Percentiles rank a stretch among this genome's conserved stretches.
Evolutionary conservation across 2,113 vertebrate genomes (phyloP).

Genomic region (Ondatra zibethicus): DNA sequence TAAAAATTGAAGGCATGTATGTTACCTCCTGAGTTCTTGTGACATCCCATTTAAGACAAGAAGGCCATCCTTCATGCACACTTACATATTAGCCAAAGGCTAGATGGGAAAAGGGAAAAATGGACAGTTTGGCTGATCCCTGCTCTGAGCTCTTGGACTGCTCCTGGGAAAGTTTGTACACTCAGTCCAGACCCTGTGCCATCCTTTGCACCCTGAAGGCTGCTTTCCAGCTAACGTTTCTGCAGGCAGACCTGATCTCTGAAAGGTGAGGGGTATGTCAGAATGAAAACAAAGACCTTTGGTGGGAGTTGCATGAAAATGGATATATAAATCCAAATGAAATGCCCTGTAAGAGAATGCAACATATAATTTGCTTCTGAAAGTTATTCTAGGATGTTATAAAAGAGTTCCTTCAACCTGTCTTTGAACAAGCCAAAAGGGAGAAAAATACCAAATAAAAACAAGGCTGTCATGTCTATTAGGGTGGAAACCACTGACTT

Average conservation of each 20-base stretch:
- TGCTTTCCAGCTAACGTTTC: not conserved
- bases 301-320: conserved; percentile 10
- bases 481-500: not conserved
- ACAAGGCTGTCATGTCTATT: not conserved
- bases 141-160: not conserved
- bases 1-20: not conserved
- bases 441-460: conserved; percentile 22
- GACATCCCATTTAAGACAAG: not conserved
- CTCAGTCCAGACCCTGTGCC: rapidly evolving
- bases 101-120: not conserved
- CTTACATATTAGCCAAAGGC: not conserved
- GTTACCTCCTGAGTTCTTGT: not conserved
- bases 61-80: not conserved
- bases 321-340: conserved; percentile 36
- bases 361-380: conserved; percentile 30
- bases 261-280: not conserved
- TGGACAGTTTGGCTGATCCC: not conserved
- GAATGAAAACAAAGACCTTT: conserved; percentile 46
- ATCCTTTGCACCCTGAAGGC: too few species aligned
- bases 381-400: not conserved
- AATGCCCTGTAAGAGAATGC: conserved; percentile 29
- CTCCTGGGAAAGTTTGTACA: not conserved
- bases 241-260: not conserved
- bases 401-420: not conserved
- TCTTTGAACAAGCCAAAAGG: not conserved